Evolutionary conservation across 2,113 vertebrate species (phyloP), one percentile per base, ranked within the genome.

Genomic region (Rhizomys pruinosus): DNA sequence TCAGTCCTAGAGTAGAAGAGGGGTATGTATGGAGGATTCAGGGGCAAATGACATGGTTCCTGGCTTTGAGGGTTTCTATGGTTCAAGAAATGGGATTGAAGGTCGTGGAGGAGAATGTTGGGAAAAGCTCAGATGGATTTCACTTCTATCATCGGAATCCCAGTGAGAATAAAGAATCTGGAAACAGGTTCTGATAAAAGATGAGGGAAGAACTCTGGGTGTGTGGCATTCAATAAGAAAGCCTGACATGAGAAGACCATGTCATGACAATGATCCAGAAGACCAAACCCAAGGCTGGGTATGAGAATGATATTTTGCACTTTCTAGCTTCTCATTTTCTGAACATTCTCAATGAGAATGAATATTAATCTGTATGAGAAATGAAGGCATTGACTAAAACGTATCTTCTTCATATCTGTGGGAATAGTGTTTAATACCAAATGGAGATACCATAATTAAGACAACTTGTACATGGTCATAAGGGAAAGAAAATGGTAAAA

Each of bases 291-390:
- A 52, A 47, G 20, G 37, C 20, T 80, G 39, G 25, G 20, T 29
- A 1, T n/a, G 55, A 68, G 5, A 13, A 2, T 0, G 4, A 5
- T 69, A 57, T 80, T 42, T 39, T 79, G 79, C 47, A 22, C n/a
- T 92, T 77, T 90, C 15, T 64, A 5, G 87, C 25, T 59, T 92
- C 92, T 90, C 25, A n/a, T 92, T 82, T 87, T 25, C 19, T 6
- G 20, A 3, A 9, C 59, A 17, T 55, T 79, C 13, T 92, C 55
- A 57, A n/a, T 32, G 47, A 7, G 17, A 76, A 87, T 15, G 57
- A 57, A 71, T 76, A 1, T 23, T 22, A 61, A 13, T 44, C 29
- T 68, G n/a, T 81, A 9, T 72, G 16, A 57, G 6, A 23, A 37
- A 77, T 95, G 37, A 81, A 86, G 20, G 23, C 90, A 55, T 63